Percentiles rank a stretch among this genome's conserved stretches.
Conservation (phyloP, 1,140 invertebrate genomes). For the Drosophila melanogaster region DNA sequence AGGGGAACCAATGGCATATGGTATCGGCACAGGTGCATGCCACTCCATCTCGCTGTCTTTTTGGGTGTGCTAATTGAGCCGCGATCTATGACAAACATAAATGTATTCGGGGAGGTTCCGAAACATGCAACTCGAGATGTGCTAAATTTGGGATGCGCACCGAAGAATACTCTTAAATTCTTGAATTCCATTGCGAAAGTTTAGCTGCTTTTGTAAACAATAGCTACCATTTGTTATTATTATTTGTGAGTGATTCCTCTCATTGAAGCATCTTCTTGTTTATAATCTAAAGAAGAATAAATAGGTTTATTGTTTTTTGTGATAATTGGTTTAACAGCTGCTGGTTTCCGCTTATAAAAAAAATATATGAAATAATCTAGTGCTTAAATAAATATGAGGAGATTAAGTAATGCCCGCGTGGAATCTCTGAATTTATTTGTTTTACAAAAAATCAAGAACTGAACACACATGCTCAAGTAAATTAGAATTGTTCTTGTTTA, state of each 20-base stretch:
- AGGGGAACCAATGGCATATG: too few species aligned
- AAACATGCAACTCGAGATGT: background rate
- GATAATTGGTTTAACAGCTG: background rate
- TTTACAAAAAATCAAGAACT: too few species aligned
- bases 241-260: too few species aligned
- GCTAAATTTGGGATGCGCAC: background rate
- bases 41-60: slow-evolving; percentile 54
- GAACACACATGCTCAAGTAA: background rate
- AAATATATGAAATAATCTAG: background rate
- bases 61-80: slow-evolving; percentile 64
- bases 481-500: background rate
- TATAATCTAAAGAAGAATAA: background rate
- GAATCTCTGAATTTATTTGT: background rate
- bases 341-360: background rate
- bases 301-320: background rate
- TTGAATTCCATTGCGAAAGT: background rate
- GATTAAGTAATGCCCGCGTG: background rate
- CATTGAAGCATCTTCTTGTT: background rate
- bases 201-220: background rate
- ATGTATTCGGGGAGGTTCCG: slow-evolving; percentile 45
- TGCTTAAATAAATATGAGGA: background rate
- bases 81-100: slow-evolving; percentile 70
- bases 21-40: slow-evolving; percentile 61
- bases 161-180: background rate
- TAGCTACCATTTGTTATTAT: background rate